phyloP scores from a whole-genome alignment of 1,140 invertebrate genomes.

The Apis dorsata region DNA sequence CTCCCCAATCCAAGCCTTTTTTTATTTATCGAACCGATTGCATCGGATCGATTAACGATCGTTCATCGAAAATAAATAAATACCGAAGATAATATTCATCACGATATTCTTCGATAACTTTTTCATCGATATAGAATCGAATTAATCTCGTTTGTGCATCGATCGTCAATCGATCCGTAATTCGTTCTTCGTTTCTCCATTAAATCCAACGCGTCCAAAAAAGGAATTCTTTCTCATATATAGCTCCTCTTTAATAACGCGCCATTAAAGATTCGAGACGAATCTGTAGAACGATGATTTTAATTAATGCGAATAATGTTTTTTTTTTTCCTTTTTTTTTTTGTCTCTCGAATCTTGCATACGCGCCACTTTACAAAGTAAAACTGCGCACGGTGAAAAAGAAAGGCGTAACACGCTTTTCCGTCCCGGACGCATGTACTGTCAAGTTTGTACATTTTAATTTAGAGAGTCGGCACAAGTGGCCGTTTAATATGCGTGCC shows the following conservation, averaged over 20 bases:
- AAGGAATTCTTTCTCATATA: not conserved
- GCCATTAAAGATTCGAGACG: slow-evolving; percentile 25
- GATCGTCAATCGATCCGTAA: slow-evolving; percentile 42
- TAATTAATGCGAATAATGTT: slow-evolving; percentile 54
- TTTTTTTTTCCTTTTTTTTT: slow-evolving; percentile 17
- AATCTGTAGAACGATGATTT: slow-evolving; percentile 52
- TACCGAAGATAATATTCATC: not conserved
- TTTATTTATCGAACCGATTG: not conserved
- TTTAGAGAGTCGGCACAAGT: slow-evolving; percentile 55
- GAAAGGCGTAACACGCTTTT: slow-evolving; percentile 25
- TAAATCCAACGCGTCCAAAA: not conserved
- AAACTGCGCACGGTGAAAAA: slow-evolving; percentile 38
- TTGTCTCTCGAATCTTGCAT: not conserved
- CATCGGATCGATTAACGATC: slow-evolving; percentile 24
- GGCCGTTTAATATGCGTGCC: slow-evolving; percentile 53
- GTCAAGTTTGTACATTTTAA: slow-evolving; percentile 61
- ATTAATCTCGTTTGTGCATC: too few relatives aligned
- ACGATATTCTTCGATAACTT: slow-evolving; percentile 20
- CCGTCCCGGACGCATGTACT: slow-evolving; percentile 4
- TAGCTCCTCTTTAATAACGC: slow-evolving; percentile 17
- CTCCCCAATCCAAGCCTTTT: not conserved
- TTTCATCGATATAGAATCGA: slow-evolving; percentile 38
- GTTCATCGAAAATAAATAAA: not conserved
- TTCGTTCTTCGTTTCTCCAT: slow-evolving; percentile 20
- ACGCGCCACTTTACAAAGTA: slow-evolving; percentile 13